A percentile compares a stretch with the other conserved stretches of the same genome.
phyloP scores from a whole-genome alignment of 37 sponge, comb jelly and placozoan species.

The Corticium candelabrum region DNA sequence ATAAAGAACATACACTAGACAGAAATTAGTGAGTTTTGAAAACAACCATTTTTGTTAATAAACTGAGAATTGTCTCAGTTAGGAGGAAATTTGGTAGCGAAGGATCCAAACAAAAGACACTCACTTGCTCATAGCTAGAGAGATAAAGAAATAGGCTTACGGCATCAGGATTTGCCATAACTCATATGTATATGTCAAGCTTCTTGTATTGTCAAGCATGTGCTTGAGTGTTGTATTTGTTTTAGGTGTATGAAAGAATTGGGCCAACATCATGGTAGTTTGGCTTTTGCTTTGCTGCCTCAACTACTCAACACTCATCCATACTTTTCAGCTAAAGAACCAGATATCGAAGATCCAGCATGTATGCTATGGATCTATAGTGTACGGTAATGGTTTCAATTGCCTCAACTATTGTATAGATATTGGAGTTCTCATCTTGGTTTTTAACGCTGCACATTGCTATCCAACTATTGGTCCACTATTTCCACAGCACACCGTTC shows the following conservation, averaged over 20 bases:
- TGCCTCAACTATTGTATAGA: slow-evolving; percentile 24
- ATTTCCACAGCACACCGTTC: slow-evolving; percentile 63
- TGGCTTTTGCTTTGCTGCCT: slow-evolving; percentile 49
- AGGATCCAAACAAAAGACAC: too few species aligned
- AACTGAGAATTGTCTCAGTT: neutral
- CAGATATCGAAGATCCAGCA: slow-evolving; percentile 80
- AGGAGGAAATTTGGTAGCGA: too few species aligned
- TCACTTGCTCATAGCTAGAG: too few species aligned
- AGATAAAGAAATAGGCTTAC: too few species aligned
- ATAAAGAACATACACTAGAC: too few species aligned
- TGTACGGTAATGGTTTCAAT: neutral
- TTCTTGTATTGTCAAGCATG: too few species aligned
- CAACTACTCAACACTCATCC: slow-evolving; percentile 74
- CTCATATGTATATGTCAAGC: too few species aligned
- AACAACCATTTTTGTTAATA: too few species aligned
- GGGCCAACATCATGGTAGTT: slow-evolving; percentile 57
- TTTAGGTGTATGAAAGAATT: slow-evolving; percentile 66
- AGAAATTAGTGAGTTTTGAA: too few species aligned
- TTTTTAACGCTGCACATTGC: slow-evolving; percentile 64
- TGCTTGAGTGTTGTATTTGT: neutral
- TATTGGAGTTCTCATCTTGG: slow-evolving; percentile 64
- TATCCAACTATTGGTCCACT: slow-evolving; percentile 60
- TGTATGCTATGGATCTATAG: slow-evolving; percentile 48
- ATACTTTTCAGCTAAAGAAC: slow-evolving; percentile 77
- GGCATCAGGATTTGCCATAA: too few species aligned